Evolutionary conservation across 2,888 invertebrate species (phyloP), one percentile per base, ranked within the genome.

Genomic region (Laspeyria flexula): DNA sequence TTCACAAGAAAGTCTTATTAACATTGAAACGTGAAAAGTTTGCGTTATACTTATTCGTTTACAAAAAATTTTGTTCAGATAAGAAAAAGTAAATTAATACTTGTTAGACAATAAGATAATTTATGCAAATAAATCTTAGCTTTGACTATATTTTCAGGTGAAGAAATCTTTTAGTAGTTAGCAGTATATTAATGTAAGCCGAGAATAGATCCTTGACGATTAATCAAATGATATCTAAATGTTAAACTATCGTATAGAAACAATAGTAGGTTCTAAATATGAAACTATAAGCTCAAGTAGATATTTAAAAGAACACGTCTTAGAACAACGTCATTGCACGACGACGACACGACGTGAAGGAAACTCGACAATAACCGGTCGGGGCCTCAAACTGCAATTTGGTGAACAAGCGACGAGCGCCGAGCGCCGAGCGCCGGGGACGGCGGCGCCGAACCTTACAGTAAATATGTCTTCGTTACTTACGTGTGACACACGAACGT

Each of bases 401-500:
- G 55, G 62, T 50, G 68, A 60, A 60, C 60, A 55, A 55, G 61
- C 55, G 51, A 39, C 34, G 35, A 41, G 42, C 21, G n/a, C n/a
- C n/a, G 21, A 5, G 34, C 40, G 25, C 34, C 31, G 38, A 18
- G 55, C 43, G 38, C 35, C 35, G 31, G 23, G 41, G 16, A 39
- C 35, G 31, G 23, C 43, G 16, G n/a, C n/a, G n/a, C n/a, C 49
- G 42, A 43, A 37, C 38, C 50, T 56, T 23, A 33, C 55, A 37
- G 59, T 54, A 59, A 67, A 67, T 64, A 71, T 64, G 60, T 66
- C 60, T 64, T 69, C 63, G 55, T 61, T 72, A 47, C 45, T 51
- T 42, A 38, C 13, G 29, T 4, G 40, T 5, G 45, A 59, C 63
- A 63, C 38, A 69, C 54, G 54, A 35, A 1, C 38, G 3, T 0